Evolutionary conservation across 2,888 invertebrate genomes (phyloP).

Genomic region (Drosophila algonquin): DNA sequence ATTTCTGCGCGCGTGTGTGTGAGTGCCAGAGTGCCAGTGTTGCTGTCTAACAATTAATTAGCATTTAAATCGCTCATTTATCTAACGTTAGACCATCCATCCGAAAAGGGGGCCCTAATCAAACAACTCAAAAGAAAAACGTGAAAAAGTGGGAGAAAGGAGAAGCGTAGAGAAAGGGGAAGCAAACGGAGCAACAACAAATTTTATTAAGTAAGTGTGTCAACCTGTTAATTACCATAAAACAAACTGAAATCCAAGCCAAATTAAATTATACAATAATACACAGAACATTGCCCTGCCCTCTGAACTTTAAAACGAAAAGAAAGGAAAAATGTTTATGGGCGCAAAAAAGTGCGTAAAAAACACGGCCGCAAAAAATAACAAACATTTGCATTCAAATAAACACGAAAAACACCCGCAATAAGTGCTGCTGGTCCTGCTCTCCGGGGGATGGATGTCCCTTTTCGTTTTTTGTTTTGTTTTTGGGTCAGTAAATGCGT

Average conservation of each 20-base stretch:
- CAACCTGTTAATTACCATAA: constrained; percentile 17
- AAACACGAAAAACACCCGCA: constrained; percentile 54
- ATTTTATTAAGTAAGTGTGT: constrained; percentile 24
- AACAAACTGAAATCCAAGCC: constrained; percentile 24
- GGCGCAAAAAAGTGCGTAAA: constrained; percentile 9
- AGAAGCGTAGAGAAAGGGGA: constrained; percentile 5
- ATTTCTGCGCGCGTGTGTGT: constrained; percentile 18
- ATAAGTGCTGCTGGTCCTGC: constrained; percentile 39
- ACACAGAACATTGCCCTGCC: not conserved
- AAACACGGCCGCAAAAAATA: constrained; percentile 53
- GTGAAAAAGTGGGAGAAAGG: not conserved
- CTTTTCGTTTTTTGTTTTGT: too few relatives aligned
- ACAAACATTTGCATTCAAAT: constrained; percentile 77
- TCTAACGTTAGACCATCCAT: constrained; percentile 23
- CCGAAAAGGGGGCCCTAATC: constrained; percentile 35
- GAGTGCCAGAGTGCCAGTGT: constrained; percentile 13
- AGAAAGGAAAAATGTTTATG: constrained; percentile 14
- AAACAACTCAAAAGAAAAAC: constrained; percentile 35
- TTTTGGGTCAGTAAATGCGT: constrained; percentile 47
- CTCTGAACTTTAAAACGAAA: not conserved
- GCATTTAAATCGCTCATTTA: constrained; percentile 69
- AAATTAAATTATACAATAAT: constrained; percentile 27
- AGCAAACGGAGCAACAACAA: not conserved
- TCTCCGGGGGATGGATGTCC: constrained; percentile 52
- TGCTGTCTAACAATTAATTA: constrained; percentile 65